Evolutionary conservation across 2,888 invertebrate genomes (phyloP).

Genomic region (Coelinius sp.): DNA sequence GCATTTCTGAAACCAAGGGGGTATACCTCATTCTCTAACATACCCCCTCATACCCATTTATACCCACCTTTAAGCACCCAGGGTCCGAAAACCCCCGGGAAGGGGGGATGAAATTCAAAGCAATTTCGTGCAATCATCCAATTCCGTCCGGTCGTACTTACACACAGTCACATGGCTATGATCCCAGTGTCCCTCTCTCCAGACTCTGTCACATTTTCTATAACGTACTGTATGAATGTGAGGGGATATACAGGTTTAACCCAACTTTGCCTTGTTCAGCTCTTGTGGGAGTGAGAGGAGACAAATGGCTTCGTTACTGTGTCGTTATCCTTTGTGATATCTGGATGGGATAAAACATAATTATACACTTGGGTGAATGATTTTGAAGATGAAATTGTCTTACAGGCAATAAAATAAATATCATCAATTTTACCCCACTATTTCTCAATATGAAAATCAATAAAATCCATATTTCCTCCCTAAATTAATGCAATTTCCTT

Average conservation of each 20-base stretch:
- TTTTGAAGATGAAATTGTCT: not conserved
- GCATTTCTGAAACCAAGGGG: not conserved
- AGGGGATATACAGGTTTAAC: not conserved
- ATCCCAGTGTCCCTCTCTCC: not conserved
- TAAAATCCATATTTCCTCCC: too few relatives aligned
- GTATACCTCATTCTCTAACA: not conserved
- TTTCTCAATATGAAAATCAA: too few relatives aligned
- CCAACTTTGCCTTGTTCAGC: conserved; percentile 36
- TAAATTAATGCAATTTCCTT: not conserved
- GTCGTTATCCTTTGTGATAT: conserved; percentile 16
- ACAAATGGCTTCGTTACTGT: conserved; percentile 59
- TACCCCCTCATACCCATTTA: conserved; percentile 2
- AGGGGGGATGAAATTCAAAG: conserved; percentile 52
- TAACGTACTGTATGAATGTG: not conserved
- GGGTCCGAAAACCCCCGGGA: conserved; percentile 13
- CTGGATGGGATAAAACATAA: conserved; percentile 2
- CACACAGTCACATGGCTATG: not conserved
- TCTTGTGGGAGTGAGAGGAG: conserved; percentile 28
- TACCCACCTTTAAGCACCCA: not conserved
- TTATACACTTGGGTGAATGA: conserved; percentile 19
- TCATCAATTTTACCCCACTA: too few relatives aligned
- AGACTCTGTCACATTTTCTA: conserved; percentile 14
- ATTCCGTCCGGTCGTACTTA: conserved; percentile 46
- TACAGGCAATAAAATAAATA: not conserved
- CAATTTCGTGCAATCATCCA: conserved; percentile 62